Evolutionary conservation across 92 coral and sea anemone species (phyloP).

Genomic region (Phymanthus crucifer): DNA sequence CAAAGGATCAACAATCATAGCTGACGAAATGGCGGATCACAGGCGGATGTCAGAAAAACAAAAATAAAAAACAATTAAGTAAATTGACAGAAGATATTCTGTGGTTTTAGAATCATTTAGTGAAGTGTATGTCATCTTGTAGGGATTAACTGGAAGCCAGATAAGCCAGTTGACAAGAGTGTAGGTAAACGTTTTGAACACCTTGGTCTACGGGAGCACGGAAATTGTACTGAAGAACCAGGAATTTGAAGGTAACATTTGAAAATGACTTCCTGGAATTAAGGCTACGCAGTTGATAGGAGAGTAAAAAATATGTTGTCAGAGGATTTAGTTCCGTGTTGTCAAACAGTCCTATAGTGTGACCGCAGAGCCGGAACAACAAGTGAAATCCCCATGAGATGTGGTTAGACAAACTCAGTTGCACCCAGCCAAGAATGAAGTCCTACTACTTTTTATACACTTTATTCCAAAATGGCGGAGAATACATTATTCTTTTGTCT

Average conservation of each 20-base stretch:
- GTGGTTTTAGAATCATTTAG: background rate
- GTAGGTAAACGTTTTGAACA: background rate
- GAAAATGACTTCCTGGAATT: background rate
- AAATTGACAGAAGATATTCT: background rate
- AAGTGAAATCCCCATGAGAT: background rate
- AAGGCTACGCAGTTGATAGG: background rate
- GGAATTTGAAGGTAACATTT: background rate
- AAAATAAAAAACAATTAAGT: background rate
- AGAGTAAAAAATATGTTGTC: background rate
- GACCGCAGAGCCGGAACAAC: background rate
- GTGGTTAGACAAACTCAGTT: background rate
- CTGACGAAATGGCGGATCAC: background rate
- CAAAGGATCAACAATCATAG: background rate
- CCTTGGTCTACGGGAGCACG: background rate
- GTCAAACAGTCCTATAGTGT: background rate
- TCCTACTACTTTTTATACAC: background rate
- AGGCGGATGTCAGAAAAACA: background rate
- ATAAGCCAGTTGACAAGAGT: slow-evolving; percentile 7
- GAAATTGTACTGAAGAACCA: background rate
- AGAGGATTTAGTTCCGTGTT: background rate
- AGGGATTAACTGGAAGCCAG: background rate
- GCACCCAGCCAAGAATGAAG: background rate
- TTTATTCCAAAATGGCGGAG: background rate
- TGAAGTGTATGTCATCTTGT: background rate
- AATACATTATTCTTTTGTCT: too few species aligned